Conservation (phyloP, 2,797 vertebrate species). For the Coccyzus lansbergi region DNA sequence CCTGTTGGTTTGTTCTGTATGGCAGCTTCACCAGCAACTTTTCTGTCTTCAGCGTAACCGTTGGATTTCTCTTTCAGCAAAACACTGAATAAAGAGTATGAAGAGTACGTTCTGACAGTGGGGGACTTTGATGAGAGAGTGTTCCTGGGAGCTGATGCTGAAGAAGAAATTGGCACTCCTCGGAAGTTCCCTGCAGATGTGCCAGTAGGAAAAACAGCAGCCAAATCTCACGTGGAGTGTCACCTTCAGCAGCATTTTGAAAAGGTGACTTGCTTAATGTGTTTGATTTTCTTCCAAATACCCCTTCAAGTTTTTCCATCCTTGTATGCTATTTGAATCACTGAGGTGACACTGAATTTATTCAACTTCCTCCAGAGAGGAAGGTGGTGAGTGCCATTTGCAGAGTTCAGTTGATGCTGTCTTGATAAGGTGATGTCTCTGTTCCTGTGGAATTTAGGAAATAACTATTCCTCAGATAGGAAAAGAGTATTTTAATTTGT, state of each 20-base stretch:
- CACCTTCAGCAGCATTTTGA: conserved; percentile 91
- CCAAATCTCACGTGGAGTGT: conserved; percentile 81
- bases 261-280: conserved; percentile 78
- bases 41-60: not conserved
- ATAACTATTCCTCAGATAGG: not conserved
- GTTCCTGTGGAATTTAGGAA: not conserved
- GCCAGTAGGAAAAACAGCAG: conserved; percentile 64
- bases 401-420: not conserved
- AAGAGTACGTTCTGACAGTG: conserved; percentile 94
- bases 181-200: conserved; percentile 80
- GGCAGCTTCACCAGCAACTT: not conserved
- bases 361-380: not conserved
- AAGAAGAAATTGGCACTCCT: conserved; percentile 96
- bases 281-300: not conserved
- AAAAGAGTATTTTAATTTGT: not conserved
- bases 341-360: not conserved
- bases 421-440: not conserved
- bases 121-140: conserved; percentile 98
- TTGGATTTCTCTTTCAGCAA: conserved; percentile 83
- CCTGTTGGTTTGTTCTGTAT: not conserved
- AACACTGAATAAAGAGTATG: conserved; percentile 93
- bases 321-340: not conserved
- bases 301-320: not conserved
- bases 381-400: not conserved
- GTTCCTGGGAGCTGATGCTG: conserved; percentile 93